A percentile compares a stretch with the other conserved stretches of the same genome.
phyloP scores from a whole-genome alignment of 2,888 invertebrate species.

The Gastrophysa polygoni region DNA sequence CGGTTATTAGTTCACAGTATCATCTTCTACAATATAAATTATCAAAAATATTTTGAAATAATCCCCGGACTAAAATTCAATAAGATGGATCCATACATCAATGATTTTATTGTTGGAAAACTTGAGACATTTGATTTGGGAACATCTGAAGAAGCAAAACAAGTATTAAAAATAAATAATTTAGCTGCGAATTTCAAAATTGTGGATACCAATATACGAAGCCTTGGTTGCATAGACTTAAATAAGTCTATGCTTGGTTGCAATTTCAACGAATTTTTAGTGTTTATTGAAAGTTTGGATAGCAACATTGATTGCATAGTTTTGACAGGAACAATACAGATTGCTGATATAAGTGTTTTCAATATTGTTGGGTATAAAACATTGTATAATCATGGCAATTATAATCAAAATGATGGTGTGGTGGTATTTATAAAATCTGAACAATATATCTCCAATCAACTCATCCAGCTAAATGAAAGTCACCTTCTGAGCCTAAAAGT shows the following conservation, averaged over 20 bases:
- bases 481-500: neutral
- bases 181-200: neutral
- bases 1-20: too few species aligned
- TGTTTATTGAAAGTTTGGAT: neutral
- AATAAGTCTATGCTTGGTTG: too few species aligned
- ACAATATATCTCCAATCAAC: slow-evolving; percentile 6
- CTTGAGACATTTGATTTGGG: neutral
- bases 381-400: neutral
- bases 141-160: too few species aligned
- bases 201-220: neutral
- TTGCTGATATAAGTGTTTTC: neutral
- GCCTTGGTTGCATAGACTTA: too few species aligned
- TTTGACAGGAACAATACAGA: slow-evolving; percentile 9
- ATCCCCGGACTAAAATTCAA: too few species aligned
- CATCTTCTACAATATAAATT: too few species aligned
- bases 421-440: slow-evolving; percentile 8
- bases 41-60: too few species aligned
- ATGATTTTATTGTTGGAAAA: neutral
- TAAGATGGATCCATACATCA: neutral
- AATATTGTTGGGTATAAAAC: slow-evolving; percentile 7
- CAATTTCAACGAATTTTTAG: slow-evolving; percentile 3
- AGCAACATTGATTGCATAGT: neutral
- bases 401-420: slow-evolving; percentile 6
- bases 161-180: neutral
- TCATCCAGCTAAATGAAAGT: neutral